These are phyloP conservation scores for Coronaproctus castanopsis DNA, from an alignment of 2,888 invertebrate species.

Conservation along the genomic window DNA sequence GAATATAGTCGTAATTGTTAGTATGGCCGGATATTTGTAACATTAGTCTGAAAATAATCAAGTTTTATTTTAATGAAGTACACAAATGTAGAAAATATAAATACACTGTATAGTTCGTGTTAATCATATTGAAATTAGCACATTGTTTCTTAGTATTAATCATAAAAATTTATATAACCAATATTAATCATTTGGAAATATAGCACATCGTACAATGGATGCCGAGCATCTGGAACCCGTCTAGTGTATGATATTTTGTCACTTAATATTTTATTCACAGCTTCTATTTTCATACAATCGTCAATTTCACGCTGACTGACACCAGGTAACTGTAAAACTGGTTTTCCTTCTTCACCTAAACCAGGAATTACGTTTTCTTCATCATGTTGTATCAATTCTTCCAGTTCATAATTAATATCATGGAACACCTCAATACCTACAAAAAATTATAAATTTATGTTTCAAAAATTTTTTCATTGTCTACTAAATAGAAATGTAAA, in stretches of 20 bases:
- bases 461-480: too few species aligned
- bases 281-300: slow-evolving; percentile 54
- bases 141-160: too few species aligned
- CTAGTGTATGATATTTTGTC: slow-evolving; percentile 71
- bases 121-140: too few species aligned
- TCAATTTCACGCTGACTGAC: slow-evolving; percentile 39
- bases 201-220: slow-evolving; percentile 20
- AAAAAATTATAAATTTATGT: neutral
- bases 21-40: too few species aligned
- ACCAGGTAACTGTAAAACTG: slow-evolving; percentile 39
- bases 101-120: too few species aligned
- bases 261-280: slow-evolving; percentile 71
- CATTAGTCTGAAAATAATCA: too few species aligned
- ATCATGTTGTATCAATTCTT: slow-evolving; percentile 37
- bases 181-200: too few species aligned
- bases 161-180: too few species aligned
- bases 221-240: slow-evolving; percentile 42
- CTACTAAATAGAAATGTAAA: too few species aligned
- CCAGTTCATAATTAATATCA: slow-evolving; percentile 19
- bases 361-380: slow-evolving; percentile 43
- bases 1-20: too few species aligned
- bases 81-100: too few species aligned
- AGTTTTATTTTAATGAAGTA: too few species aligned
- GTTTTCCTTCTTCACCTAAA: slow-evolving; percentile 49
- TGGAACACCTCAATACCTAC: neutral